Base-by-base conservation (phyloP, 2,113 vertebrate genomes). In the Anthoscopus minutus region DNA sequence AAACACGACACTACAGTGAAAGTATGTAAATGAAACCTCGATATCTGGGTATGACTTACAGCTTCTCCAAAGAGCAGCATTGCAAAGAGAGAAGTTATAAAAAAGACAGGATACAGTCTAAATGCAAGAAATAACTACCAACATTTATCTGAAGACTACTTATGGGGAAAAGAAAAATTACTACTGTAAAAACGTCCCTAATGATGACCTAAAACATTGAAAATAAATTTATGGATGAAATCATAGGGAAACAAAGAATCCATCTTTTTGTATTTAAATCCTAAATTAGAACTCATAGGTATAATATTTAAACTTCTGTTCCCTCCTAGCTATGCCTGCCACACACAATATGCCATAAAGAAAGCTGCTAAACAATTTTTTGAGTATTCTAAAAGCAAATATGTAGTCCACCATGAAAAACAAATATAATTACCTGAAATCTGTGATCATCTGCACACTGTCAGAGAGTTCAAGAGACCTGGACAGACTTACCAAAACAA, bases 291-390 rank as follows among this genome's bases (percentile, higher is more conserved):
- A 15, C 50, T 86, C 79, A 50, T 1, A 54, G 50, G 23, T 80
- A 4, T 57, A 71, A 66, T 53, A 83, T 24, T 83, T 88, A 64
- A 93, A 88, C 42, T 71, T 93, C 48, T 79, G n/a, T 81, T 88
- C 79, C 76, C 79, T 81, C 72, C 76, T 72, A 78, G 61, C 72
- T 53, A 69, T 51, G 53, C 64, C 82, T 69, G 64, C n/a, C 82
- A 93, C 72, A 86, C 72, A 93, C 47, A 86, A 90, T 64, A 95
- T 84, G 69, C 73, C 83, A 53, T 6, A 64, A 86, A 74, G 48
- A 70, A 88, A 88, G 80, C 56, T 96, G 90, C 80, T 90, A 93
- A 95, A 40, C 58, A 67, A 70, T 86, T 86, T 81, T 94, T 87
- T 73, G 28, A 93, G 40, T 72, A 71, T 61, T 81, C 65, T n/a